A percentile compares a stretch with the other conserved stretches of the same genome.
phyloP scores from a whole-genome alignment of 2,797 vertebrate species.

The Bucorvus abyssinicus region DNA sequence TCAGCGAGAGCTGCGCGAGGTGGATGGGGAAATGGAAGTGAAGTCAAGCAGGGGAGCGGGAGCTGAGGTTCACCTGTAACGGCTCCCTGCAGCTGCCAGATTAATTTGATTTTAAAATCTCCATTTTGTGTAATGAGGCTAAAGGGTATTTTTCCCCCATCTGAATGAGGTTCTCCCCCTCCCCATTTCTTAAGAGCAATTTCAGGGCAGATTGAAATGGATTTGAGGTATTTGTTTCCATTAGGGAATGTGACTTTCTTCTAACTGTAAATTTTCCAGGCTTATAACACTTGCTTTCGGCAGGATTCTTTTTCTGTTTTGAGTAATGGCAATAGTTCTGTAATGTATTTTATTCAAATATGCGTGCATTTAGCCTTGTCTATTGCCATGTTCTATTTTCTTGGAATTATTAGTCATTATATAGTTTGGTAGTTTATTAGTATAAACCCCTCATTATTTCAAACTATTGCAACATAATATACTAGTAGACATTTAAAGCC shows the following conservation, averaged over 20 bases:
- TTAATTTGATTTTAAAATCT: not conserved
- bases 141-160: not conserved
- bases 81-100: not conserved
- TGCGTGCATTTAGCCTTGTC: not conserved
- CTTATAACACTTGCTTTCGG: not conserved
- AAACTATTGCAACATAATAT: not conserved
- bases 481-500: not conserved
- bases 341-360: not conserved
- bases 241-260: not conserved
- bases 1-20: not conserved
- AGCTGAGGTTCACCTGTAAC: not conserved
- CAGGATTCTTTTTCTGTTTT: not conserved
- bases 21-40: not conserved
- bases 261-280: not conserved
- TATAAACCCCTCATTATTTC: conserved; percentile 3
- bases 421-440: not conserved
- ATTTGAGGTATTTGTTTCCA: not conserved
- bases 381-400: not conserved
- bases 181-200: not conserved
- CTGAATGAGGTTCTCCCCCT: not conserved
- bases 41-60: not conserved
- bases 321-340: not conserved
- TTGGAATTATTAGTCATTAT: not conserved
- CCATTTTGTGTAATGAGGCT: not conserved
- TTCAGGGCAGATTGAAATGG: not conserved